Conservation (phyloP, 2,797 vertebrate genomes). For the Poeciliopsis gracilis region DNA sequence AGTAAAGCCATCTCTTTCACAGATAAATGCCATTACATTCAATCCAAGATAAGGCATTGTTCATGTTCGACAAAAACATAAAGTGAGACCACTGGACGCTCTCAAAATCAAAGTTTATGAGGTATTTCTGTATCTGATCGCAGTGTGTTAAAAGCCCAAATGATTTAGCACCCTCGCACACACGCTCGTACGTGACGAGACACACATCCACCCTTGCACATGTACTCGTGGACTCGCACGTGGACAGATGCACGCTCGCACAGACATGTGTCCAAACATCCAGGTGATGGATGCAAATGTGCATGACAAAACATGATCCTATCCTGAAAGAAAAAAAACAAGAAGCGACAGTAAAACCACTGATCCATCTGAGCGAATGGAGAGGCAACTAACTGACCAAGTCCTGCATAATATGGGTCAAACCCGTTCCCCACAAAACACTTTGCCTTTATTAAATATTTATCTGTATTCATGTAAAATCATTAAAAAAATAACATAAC, state of each 20-base stretch:
- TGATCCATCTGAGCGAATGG: constrained; percentile 79
- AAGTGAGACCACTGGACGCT: constrained; percentile 73
- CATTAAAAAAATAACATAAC: constrained; percentile 88
- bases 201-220: constrained; percentile 12
- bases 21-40: constrained; percentile 95
- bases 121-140: constrained; percentile 86
- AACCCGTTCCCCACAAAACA: constrained; percentile 71
- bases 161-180: constrained; percentile 55
- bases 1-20: constrained; percentile 86
- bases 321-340: constrained; percentile 67
- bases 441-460: constrained; percentile 85
- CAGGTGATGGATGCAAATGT: constrained; percentile 74
- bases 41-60: constrained; percentile 99
- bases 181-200: background rate
- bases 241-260: constrained; percentile 1
- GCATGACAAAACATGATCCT: constrained; percentile 77
- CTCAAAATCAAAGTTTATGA: constrained; percentile 84
- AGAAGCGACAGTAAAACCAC: constrained; percentile 72
- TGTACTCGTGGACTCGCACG: constrained; percentile 8
- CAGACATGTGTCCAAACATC: constrained; percentile 18
- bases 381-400: constrained; percentile 86
- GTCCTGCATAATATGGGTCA: constrained; percentile 86
- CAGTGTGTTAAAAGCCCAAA: constrained; percentile 76
- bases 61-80: constrained; percentile 86
- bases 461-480: constrained; percentile 87